A percentile compares a stretch with the other conserved stretches of the same genome.
Conservation (phyloP, 2,888 invertebrate genomes). For the Clusia tigrina region DNA sequence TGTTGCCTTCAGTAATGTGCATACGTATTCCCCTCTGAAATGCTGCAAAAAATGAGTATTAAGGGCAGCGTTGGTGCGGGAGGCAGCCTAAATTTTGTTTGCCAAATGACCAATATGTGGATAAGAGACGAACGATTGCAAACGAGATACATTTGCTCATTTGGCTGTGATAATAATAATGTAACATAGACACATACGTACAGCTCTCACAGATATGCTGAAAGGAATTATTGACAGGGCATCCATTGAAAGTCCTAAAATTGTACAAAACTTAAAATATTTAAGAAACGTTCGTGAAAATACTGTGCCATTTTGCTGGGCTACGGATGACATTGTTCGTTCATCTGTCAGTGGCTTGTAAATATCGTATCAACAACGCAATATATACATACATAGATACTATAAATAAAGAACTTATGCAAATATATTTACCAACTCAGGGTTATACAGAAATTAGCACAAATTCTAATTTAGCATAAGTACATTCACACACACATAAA, state of each 20-base stretch:
- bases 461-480: constrained; percentile 3
- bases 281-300: constrained; percentile 3
- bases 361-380: neutral
- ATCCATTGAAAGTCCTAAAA: too few species aligned
- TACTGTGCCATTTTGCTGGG: neutral
- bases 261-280: neutral
- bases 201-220: neutral
- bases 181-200: neutral
- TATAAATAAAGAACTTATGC: constrained; percentile 6
- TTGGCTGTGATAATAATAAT: constrained; percentile 57
- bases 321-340: too few species aligned
- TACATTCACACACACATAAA: neutral
- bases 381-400: neutral
- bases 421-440: constrained; percentile 7
- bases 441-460: constrained; percentile 8
- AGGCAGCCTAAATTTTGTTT: too few species aligned
- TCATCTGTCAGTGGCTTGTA: neutral
- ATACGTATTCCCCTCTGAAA: too few species aligned
- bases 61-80: too few species aligned
- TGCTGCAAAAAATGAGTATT: too few species aligned
- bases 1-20: too few species aligned
- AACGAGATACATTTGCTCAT: constrained; percentile 45
- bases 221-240: too few species aligned
- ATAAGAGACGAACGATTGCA: constrained; percentile 1
- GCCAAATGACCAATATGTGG: constrained; percentile 38